Conservation (phyloP, 2,888 invertebrate genomes). For the Drosophila melanosoma region DNA sequence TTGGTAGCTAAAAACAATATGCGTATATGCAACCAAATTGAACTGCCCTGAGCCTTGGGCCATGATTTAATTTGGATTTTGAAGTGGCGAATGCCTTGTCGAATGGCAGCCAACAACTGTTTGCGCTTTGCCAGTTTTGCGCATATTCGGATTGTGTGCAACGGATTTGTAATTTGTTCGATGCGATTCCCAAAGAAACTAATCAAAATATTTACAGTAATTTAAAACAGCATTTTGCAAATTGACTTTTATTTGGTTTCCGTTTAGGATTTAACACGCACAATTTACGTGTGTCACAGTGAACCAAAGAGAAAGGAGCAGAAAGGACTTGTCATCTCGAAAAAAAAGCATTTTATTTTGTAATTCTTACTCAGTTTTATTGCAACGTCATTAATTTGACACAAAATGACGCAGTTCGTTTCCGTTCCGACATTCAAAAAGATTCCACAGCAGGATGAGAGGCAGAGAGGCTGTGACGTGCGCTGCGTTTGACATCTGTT, state of each 20-base stretch:
- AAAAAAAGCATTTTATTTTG: constrained; percentile 19
- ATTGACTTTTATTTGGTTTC: constrained; percentile 4
- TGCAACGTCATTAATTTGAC: constrained; percentile 71
- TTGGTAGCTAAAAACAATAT: constrained; percentile 14
- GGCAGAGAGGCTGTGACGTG: too few species aligned
- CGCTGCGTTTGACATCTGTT: background rate
- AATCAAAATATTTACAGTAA: constrained; percentile 32
- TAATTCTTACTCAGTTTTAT: constrained; percentile 17
- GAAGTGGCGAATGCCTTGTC: background rate
- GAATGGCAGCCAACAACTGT: constrained; percentile 1
- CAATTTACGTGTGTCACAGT: constrained; percentile 19
- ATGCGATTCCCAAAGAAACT: constrained; percentile 34
- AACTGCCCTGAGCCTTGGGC: constrained; percentile 1
- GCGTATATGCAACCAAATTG: constrained; percentile 45
- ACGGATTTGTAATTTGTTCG: constrained; percentile 12
- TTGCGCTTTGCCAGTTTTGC: constrained; percentile 26
- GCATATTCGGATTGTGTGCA: constrained; percentile 26
- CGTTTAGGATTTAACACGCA: constrained; percentile 2
- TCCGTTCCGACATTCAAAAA: constrained; percentile 9
- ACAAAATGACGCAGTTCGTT: constrained; percentile 51
- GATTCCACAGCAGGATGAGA: background rate
- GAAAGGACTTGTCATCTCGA: constrained; percentile 31
- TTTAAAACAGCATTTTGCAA: constrained; percentile 14
- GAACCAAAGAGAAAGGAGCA: background rate
- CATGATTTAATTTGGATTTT: constrained; percentile 53